A percentile compares a stretch with the other conserved stretches of the same genome.
Evolutionary conservation across 37 sponge, comb jelly and placozoan species (phyloP).

Genomic region (Agelas oroides): DNA sequence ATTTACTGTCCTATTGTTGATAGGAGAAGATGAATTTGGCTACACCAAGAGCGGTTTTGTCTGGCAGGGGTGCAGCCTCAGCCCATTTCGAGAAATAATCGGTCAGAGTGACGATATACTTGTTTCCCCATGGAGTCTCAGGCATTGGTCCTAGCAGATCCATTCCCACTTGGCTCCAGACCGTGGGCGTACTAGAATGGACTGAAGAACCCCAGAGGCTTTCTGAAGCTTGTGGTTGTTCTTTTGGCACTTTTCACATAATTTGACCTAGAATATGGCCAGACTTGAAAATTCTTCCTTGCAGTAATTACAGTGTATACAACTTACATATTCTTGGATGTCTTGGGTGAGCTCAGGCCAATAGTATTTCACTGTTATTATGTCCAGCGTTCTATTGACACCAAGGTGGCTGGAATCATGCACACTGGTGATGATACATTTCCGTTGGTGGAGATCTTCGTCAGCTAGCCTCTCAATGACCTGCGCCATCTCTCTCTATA

Average conservation of each 20-base stretch:
- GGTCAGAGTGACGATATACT: no score
- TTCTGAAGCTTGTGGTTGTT: conserved; percentile 22
- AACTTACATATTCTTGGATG: no score
- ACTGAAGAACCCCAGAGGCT: conserved; percentile 24
- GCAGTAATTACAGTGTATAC: no score
- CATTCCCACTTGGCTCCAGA: conserved; percentile 45
- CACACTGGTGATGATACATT: no score
- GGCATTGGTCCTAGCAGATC: conserved; percentile 58
- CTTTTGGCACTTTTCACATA: conserved; percentile 32
- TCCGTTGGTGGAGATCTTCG: no score
- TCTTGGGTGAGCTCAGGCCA: no score
- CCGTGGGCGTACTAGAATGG: conserved; percentile 25
- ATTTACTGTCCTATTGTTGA: not conserved
- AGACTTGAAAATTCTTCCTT: no score
- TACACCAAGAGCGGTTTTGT: not conserved
- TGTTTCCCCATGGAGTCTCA: conserved; percentile 14
- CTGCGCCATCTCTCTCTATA: no score
- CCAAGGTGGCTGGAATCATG: no score
- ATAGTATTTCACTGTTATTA: no score
- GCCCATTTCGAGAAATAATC: conserved; percentile 73
- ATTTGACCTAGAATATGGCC: not conserved
- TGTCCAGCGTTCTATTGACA: no score
- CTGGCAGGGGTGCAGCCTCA: conserved; percentile 53
- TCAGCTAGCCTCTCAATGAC: no score
- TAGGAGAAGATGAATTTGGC: not conserved